Evolutionary conservation across 2,797 vertebrate genomes (phyloP).

Genomic region (Eupleurogrammus muticus): DNA sequence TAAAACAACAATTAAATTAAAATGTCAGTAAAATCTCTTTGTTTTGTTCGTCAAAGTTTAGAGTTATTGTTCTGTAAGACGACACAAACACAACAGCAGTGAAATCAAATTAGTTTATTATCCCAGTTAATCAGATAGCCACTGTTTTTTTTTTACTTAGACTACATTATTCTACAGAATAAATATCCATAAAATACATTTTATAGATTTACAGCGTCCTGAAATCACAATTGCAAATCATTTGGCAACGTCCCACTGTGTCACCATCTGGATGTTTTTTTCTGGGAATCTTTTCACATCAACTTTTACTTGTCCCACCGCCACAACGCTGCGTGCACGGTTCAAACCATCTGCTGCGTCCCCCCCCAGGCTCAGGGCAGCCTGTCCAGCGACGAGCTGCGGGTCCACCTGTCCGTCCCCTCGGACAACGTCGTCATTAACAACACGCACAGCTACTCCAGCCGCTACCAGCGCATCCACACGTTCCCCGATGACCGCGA

Average conservation of each 20-base stretch:
- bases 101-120: neutral
- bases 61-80: neutral
- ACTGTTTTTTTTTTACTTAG: conserved; percentile 11
- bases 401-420: conserved; percentile 91
- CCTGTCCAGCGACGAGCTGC: conserved; percentile 91
- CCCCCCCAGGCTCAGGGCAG: conserved; percentile 87
- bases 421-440: conserved; percentile 95
- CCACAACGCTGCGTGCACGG: conserved; percentile 35
- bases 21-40: neutral
- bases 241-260: conserved; percentile 36
- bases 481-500: conserved; percentile 84
- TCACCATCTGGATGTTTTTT: conserved; percentile 47
- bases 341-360: conserved; percentile 44
- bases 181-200: conserved; percentile 7
- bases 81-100: neutral
- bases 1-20: too few species aligned
- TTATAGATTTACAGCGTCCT: conserved; percentile 37
- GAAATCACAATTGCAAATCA: conserved; percentile 33
- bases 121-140: neutral
- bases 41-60: neutral
- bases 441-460: conserved; percentile 91
- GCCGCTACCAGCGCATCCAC: conserved; percentile 90
- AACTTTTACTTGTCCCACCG: conserved; percentile 38
- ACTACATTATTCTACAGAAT: conserved; percentile 8
- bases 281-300: conserved; percentile 3